A percentile compares a stretch with the other conserved stretches of the same genome.
Conservation (phyloP, 2,888 invertebrate genomes). For the Spisula solida region DNA sequence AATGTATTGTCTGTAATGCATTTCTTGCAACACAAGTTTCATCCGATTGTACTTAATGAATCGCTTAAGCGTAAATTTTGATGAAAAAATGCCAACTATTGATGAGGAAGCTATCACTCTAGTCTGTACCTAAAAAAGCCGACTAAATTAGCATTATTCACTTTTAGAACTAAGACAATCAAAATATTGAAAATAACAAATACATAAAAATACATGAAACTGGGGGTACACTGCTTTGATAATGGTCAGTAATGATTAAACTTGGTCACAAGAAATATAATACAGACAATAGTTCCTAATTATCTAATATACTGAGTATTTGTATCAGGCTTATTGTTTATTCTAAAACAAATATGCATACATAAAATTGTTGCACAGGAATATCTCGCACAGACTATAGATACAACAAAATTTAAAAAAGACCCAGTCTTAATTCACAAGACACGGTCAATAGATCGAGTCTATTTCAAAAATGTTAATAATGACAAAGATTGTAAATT, state of each 20-base stretch:
- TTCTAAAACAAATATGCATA: background rate
- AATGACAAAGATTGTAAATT: background rate
- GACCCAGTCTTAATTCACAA: background rate
- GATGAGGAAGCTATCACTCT: no score
- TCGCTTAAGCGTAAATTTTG: no score
- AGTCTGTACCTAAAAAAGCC: no score
- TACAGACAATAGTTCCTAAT: background rate
- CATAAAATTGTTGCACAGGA: background rate
- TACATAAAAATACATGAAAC: no score
- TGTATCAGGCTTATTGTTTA: background rate
- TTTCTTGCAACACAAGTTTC: background rate
- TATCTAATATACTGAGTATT: slow-evolving; percentile 6
- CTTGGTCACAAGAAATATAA: background rate
- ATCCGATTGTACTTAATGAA: no score
- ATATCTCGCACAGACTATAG: background rate
- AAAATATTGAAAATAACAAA: no score
- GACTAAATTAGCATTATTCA: no score
- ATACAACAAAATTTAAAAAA: background rate
- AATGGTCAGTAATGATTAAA: background rate
- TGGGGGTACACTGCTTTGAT: no score
- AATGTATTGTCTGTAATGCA: background rate
- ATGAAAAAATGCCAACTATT: no score
- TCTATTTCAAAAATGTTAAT: background rate
- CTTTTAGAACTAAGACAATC: no score
- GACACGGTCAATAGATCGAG: background rate